Evolutionary conservation across 92 coral and sea anemone genomes (phyloP).

Genomic region (Phenganax marumi): DNA sequence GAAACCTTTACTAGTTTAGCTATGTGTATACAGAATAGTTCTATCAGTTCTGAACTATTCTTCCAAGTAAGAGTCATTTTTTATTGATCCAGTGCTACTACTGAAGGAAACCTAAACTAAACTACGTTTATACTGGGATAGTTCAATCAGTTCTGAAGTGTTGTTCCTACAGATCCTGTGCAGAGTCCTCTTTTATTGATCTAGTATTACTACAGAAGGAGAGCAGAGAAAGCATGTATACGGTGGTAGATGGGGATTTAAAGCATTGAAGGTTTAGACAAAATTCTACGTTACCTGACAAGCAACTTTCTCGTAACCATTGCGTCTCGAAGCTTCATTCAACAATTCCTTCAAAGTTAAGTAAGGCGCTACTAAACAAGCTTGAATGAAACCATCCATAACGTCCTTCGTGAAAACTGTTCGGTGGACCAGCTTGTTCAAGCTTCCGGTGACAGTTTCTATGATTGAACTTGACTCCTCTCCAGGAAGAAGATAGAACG

Average conservation of each 20-base stretch:
- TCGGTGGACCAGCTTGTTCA: slow-evolving; percentile 34
- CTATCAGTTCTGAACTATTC: too few species aligned
- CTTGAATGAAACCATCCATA: slow-evolving; percentile 22
- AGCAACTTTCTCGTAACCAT: slow-evolving; percentile 22
- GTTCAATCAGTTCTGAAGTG: too few species aligned
- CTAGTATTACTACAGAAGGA: not conserved
- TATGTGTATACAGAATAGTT: too few species aligned
- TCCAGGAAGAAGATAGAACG: slow-evolving; percentile 4
- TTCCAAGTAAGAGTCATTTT: too few species aligned
- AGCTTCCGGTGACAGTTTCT: slow-evolving; percentile 2
- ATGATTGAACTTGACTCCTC: not conserved
- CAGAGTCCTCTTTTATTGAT: not conserved
- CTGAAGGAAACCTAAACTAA: too few species aligned
- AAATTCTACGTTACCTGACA: slow-evolving; percentile 12
- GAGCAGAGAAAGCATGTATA: not conserved
- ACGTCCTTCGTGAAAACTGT: slow-evolving; percentile 22
- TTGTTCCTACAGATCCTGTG: not conserved
- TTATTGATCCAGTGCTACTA: too few species aligned
- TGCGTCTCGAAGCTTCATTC: slow-evolving; percentile 11
- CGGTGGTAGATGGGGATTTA: not conserved
- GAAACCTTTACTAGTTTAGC: too few species aligned
- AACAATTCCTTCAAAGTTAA: slow-evolving; percentile 21
- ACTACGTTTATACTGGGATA: too few species aligned
- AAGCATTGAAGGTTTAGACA: not conserved
- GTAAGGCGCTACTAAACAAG: slow-evolving; percentile 11